These are phyloP conservation scores for Amorpha juglandis DNA, from an alignment of 2,888 invertebrate species.

Conservation along the genomic window DNA sequence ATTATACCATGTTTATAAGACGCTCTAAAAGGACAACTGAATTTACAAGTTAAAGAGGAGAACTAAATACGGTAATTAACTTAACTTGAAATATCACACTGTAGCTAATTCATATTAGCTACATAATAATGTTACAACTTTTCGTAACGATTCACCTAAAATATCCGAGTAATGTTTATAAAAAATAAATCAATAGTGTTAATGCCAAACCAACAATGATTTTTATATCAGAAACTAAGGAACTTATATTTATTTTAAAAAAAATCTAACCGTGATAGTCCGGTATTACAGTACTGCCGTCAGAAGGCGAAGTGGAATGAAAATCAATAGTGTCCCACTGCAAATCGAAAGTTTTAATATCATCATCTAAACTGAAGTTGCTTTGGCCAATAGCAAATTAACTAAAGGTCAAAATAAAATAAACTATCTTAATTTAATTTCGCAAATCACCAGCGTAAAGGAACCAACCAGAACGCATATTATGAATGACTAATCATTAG, in stretches of 20 bases:
- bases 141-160: too few species aligned
- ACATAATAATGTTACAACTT: too few species aligned
- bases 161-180: too few species aligned
- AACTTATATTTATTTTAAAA: too few species aligned
- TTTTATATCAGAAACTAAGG: background rate
- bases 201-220: background rate
- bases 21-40: background rate
- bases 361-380: conserved; percentile 32
- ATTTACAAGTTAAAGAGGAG: too few species aligned
- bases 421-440: too few species aligned
- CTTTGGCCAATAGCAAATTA: background rate
- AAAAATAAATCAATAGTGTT: background rate
- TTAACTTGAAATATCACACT: too few species aligned
- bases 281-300: conserved; percentile 54
- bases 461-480: too few species aligned
- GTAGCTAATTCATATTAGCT: too few species aligned
- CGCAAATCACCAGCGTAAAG: too few species aligned
- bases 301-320: conserved; percentile 57
- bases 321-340: conserved; percentile 64
- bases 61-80: too few species aligned
- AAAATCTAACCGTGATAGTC: conserved; percentile 58
- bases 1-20: background rate
- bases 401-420: background rate
- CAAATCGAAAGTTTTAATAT: conserved; percentile 32
- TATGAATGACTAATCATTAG: too few species aligned